These are phyloP conservation scores for Drosophila stalkeri DNA, from an alignment of 2,888 invertebrate genomes.

Conservation along the genomic window DNA sequence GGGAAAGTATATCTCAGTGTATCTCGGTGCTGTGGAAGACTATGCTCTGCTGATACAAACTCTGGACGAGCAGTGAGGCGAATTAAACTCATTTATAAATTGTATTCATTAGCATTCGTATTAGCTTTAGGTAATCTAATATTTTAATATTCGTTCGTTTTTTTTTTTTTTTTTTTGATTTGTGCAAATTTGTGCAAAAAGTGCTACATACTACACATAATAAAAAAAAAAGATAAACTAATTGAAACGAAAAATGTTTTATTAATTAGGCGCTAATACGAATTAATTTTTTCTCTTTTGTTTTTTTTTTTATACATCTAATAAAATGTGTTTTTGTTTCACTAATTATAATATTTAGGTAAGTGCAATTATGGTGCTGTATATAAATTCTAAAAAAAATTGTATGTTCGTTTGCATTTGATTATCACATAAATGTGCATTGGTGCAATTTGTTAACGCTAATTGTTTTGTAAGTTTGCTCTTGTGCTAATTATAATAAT, in stretches of 20 bases:
- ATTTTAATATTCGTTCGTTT: background rate
- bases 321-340: conserved; percentile 2
- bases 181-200: conserved; percentile 52
- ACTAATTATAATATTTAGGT: conserved; percentile 32
- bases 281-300: conserved; percentile 34
- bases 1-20: background rate
- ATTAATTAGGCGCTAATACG: conserved; percentile 57
- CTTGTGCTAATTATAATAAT: conserved; percentile 42
- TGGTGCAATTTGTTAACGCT: conserved; percentile 68
- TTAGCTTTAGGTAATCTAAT: conserved; percentile 17
- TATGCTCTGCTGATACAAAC: conserved; percentile 44
- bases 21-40: conserved; percentile 53
- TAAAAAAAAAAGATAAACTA: conserved; percentile 24
- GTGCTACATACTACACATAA: conserved; percentile 45
- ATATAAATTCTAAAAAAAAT: conserved; percentile 45
- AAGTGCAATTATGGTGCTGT: conserved; percentile 75
- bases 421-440: conserved; percentile 79
- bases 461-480: conserved; percentile 66
- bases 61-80: conserved; percentile 24
- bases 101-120: conserved; percentile 30
- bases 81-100: conserved; percentile 20
- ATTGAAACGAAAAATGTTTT: conserved; percentile 29
- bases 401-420: conserved; percentile 47
- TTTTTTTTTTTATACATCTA: conserved; percentile 23
- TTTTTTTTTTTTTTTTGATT: background rate